A percentile compares a stretch with the other conserved stretches of the same genome.
Evolutionary conservation across 2,797 vertebrate species (phyloP).

Genomic region (Anas acuta): DNA sequence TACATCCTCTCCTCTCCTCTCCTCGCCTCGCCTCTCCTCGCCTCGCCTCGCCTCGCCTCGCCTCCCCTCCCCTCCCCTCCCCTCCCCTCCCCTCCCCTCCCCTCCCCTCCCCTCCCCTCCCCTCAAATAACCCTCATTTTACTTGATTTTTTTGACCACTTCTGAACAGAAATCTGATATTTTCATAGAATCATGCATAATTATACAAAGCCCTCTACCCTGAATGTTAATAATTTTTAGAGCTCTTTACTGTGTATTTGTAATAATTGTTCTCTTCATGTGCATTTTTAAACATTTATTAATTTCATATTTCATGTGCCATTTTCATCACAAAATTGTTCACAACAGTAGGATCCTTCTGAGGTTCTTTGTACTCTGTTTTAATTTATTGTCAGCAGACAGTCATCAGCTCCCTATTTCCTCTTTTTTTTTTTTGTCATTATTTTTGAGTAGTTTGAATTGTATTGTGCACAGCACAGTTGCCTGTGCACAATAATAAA

Average conservation of each 20-base stretch:
- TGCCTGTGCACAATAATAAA: too few species aligned
- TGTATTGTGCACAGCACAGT: neutral
- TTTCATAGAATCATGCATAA: neutral
- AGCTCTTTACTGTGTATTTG: neutral
- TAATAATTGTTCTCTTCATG: neutral
- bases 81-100: too few species aligned
- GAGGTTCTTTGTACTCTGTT: neutral
- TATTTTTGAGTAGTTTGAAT: neutral
- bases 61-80: neutral
- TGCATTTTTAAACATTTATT: neutral
- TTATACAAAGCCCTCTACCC: neutral
- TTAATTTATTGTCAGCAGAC: neutral
- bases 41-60: neutral
- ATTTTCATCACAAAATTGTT: neutral
- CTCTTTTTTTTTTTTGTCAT: neutral
- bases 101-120: neutral
- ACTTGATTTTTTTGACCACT: neutral
- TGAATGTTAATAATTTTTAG: neutral
- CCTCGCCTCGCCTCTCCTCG: neutral
- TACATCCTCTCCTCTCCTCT: neutral
- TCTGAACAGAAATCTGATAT: neutral
- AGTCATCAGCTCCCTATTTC: neutral
- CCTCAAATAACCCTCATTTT: neutral
- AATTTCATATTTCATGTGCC: neutral
- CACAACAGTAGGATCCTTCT: neutral